These are phyloP conservation scores for Australoheros facetus DNA, from an alignment of 2,797 vertebrate genomes.

Conservation along the genomic window DNA sequence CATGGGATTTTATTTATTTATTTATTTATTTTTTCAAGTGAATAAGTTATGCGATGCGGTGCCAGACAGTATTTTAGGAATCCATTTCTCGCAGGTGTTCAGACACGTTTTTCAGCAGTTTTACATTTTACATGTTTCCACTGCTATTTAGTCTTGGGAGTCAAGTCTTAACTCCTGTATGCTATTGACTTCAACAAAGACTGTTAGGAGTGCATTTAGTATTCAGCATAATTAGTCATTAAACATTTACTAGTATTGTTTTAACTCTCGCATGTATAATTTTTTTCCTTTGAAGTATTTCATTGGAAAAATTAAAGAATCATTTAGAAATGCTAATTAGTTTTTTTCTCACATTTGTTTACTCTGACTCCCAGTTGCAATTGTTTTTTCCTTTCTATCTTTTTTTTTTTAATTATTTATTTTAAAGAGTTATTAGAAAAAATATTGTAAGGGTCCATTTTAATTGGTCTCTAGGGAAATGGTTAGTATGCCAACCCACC, in stretches of 20 bases:
- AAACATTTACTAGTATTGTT: slow-evolving; percentile 56
- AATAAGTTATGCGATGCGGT: slow-evolving; percentile 11
- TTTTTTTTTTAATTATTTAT: background rate
- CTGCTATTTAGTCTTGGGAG: slow-evolving; percentile 32
- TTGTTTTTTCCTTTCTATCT: slow-evolving; percentile 13
- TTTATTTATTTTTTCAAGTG: background rate
- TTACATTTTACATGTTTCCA: slow-evolving; percentile 50
- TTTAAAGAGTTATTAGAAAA: slow-evolving; percentile 63
- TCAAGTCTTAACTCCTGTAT: slow-evolving; percentile 24
- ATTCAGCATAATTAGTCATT: slow-evolving; percentile 62
- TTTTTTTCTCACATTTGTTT: slow-evolving; percentile 52
- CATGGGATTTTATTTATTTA: background rate
- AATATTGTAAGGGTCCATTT: slow-evolving; percentile 56
- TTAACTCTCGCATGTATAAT: slow-evolving; percentile 53
- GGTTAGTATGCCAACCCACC: slow-evolving; percentile 56
- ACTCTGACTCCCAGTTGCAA: slow-evolving; percentile 43
- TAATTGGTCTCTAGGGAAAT: slow-evolving; percentile 71
- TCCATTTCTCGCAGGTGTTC: slow-evolving; percentile 40
- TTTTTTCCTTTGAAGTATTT: slow-evolving; percentile 58
- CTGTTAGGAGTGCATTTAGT: slow-evolving; percentile 49
- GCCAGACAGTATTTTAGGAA: slow-evolving; percentile 50
- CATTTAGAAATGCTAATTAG: slow-evolving; percentile 65
- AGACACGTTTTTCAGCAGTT: slow-evolving; percentile 27
- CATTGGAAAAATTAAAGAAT: slow-evolving; percentile 62
- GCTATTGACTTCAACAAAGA: slow-evolving; percentile 46